Percentiles rank a stretch among this genome's conserved stretches.
Evolutionary conservation across 64 coral and sea anemone genomes (phyloP).

Genomic region (Montipora sp.): DNA sequence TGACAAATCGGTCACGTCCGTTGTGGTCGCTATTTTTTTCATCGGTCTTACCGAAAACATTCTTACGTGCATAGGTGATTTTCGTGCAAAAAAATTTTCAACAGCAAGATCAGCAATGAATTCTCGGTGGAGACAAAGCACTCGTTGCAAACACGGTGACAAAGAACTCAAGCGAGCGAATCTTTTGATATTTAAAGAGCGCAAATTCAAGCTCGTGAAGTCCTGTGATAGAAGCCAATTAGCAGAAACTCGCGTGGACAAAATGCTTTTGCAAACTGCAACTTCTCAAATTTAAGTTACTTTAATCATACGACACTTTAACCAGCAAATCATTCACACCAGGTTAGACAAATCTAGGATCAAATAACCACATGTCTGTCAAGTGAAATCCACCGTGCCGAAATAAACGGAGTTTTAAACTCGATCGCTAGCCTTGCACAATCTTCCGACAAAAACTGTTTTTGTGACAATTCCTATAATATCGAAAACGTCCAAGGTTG

Average conservation of each 20-base stretch:
- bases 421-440: not conserved
- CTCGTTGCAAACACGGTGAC: not conserved
- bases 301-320: not conserved
- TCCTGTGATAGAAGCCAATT: not conserved
- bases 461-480: not conserved
- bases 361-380: slow-evolving; percentile 1
- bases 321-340: not conserved
- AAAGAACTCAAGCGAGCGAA: not conserved
- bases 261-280: too few species aligned
- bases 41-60: not conserved
- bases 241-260: not conserved
- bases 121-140: not conserved
- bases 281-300: not conserved
- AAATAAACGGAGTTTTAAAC: not conserved
- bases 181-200: not conserved
- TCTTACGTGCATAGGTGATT: not conserved
- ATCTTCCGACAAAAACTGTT: not conserved
- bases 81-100: too few species aligned
- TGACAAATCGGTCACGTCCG: slow-evolving; percentile 27
- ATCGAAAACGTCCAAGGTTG: not conserved
- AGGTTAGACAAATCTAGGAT: not conserved
- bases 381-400: not conserved
- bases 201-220: not conserved
- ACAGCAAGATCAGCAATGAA: too few species aligned
- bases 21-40: not conserved